Evolutionary conservation across 2,797 vertebrate species (phyloP).

Genomic region (Syngnathus acus): DNA sequence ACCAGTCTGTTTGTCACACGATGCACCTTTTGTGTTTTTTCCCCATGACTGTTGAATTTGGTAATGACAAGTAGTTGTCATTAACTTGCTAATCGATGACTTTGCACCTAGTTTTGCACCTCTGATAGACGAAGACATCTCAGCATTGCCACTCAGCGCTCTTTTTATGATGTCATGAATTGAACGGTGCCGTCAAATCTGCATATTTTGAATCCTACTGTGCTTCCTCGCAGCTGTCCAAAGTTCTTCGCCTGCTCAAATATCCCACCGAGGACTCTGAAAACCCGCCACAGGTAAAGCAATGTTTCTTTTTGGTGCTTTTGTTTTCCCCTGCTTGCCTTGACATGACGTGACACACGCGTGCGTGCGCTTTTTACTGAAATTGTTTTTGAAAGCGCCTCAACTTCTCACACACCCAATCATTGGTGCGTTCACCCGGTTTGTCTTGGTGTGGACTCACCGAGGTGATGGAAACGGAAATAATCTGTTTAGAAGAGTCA

Average conservation of each 20-base stretch:
- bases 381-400: not conserved
- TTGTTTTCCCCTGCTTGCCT: not conserved
- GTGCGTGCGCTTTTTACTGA: not conserved
- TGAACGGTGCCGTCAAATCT: not conserved
- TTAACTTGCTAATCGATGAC: no score
- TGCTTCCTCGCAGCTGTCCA: conserved; percentile 73
- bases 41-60: no score
- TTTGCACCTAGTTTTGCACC: no score
- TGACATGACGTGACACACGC: not conserved
- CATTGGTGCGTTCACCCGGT: not conserved
- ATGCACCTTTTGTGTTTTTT: no score
- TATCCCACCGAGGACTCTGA: conserved; percentile 76
- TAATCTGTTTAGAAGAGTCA: no score
- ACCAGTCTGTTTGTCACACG: no score
- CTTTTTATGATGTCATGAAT: not conserved
- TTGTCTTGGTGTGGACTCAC: not conserved
- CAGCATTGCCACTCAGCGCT: no score
- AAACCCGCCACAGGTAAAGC: conserved; percentile 68
- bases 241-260: conserved; percentile 90
- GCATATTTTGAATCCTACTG: not conserved
- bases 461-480: no score
- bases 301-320: no score
- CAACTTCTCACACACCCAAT: not conserved
- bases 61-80: no score
- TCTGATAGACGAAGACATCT: no score